Evolutionary conservation across 1,140 invertebrate species (phyloP).

Genomic region (Mactra quadrangularis): DNA sequence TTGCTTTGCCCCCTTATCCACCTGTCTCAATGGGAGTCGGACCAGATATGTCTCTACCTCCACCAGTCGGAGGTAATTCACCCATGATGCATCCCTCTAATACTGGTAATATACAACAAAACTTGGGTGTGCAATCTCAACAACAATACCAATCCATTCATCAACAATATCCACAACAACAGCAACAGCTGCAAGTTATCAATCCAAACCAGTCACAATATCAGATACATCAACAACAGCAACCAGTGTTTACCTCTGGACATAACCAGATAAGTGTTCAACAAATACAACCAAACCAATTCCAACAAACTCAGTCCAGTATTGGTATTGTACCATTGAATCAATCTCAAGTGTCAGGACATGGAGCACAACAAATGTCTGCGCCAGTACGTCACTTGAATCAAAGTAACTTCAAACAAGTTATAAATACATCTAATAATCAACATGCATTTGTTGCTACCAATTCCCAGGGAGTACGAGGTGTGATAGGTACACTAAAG

Average conservation of each 20-base stretch:
- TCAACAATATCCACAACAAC: slow-evolving; percentile 16
- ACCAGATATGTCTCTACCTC: slow-evolving; percentile 50
- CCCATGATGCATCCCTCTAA: neutral
- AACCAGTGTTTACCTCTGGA: slow-evolving; percentile 6
- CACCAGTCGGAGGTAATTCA: neutral
- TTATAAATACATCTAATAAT: slow-evolving; percentile 4
- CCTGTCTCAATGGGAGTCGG: neutral
- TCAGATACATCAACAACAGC: slow-evolving; percentile 22
- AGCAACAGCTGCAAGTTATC: neutral
- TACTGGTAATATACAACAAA: neutral
- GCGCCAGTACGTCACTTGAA: neutral
- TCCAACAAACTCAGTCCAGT: slow-evolving; percentile 26
- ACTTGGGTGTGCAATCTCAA: slow-evolving; percentile 10
- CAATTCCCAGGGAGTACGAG: slow-evolving; percentile 26
- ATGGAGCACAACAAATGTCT: neutral
- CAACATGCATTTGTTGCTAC: neutral
- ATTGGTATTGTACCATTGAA: slow-evolving; percentile 15
- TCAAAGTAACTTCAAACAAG: neutral
- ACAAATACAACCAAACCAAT: slow-evolving; percentile 9
- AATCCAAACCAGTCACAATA: slow-evolving; percentile 19
- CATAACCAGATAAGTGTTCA: neutral
- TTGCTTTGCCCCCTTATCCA: neutral
- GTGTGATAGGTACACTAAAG: slow-evolving; percentile 24
- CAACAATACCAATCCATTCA: neutral
- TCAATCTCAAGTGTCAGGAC: neutral